Base-by-base conservation (phyloP, 2,797 vertebrate species). In the Platalea minor region DNA sequence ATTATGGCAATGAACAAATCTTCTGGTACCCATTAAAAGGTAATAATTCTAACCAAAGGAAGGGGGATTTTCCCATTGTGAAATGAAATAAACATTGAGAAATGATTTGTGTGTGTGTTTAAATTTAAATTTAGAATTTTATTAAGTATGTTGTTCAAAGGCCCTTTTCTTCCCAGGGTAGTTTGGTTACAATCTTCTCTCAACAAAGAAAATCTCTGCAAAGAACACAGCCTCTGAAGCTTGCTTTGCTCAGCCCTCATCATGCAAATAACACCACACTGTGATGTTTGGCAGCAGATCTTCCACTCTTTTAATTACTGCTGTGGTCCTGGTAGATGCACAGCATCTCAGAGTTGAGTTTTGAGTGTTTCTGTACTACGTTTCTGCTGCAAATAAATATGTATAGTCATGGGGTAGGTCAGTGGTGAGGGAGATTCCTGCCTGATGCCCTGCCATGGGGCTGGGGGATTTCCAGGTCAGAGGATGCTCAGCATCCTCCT, bases 11-110 rank as follows among this genome's bases (percentile, higher is more conserved):
- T 0, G 14, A 93, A 19, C 14, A 68, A 79, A 83, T 91, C 88
- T 96, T 93, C 93, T 96, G 95, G 90, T 94, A 91, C 80, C 81
- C 81, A 95, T 96, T 95, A 96, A 85, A 92, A 96, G 86, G 72
- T 75, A 93, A 91, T 94, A 93, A 87, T 85, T 93, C 64, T 53
- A 79, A 85, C 28, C 51, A 85, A 94, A 85, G 70, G 70, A 91
- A 80, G 68, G 77, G 76, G 83, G 74, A 46, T 91, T 94, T 90
- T 85, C 88, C 78, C 1, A 0, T 77, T 61, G 77, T 92, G 91
- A 77, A 85, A 74, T 19, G 74, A 94, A 96, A 83, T 37, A 91
- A 94, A 57, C 77, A 70, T 68, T 53, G 77, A 83, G 48, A 77
- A 76, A 89, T 89, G 28, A 96, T 97, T 95, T 95, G 84, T 90